Evolutionary conservation across 2,888 invertebrate species (phyloP).

Genomic region (Zaprionus obscuricornis): DNA sequence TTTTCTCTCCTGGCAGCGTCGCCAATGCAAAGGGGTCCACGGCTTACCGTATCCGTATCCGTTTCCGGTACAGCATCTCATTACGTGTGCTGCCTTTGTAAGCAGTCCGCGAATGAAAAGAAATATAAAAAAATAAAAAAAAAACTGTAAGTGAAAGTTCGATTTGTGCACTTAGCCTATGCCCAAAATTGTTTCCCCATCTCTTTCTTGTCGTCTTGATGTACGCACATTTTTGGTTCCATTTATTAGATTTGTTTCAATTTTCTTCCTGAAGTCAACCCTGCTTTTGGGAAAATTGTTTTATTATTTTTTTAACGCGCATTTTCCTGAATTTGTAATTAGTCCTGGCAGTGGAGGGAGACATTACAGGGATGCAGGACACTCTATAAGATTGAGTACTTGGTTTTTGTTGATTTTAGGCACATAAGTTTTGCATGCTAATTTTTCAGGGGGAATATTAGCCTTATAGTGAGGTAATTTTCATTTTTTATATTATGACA

Average conservation of each 20-base stretch:
- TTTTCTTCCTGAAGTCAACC: constrained; percentile 55
- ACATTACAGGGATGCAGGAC: background rate
- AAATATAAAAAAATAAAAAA: constrained; percentile 15
- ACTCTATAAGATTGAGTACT: constrained; percentile 27
- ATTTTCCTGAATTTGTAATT: constrained; percentile 69
- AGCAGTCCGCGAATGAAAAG: constrained; percentile 38
- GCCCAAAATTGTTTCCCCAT: background rate
- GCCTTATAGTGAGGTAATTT: no score
- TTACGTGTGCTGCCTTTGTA: constrained; percentile 63
- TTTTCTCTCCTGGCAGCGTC: constrained; percentile 45
- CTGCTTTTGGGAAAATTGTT: constrained; percentile 33
- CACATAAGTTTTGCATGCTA: no score
- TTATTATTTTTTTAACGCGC: constrained; percentile 46
- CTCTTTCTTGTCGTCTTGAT: constrained; percentile 42
- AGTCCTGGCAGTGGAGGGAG: no score
- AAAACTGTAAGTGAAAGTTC: constrained; percentile 62
- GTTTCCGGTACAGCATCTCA: constrained; percentile 45
- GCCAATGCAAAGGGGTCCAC: constrained; percentile 48
- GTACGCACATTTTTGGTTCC: constrained; percentile 78
- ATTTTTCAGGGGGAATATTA: no score
- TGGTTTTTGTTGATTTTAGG: constrained; percentile 34
- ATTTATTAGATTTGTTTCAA: constrained; percentile 80
- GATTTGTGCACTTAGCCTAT: constrained; percentile 61
- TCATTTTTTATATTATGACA: no score
- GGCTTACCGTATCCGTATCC: constrained; percentile 10